These are phyloP conservation scores for Batillaria attramentaria DNA, from an alignment of 1,140 invertebrate genomes.

Conservation along the genomic window DNA sequence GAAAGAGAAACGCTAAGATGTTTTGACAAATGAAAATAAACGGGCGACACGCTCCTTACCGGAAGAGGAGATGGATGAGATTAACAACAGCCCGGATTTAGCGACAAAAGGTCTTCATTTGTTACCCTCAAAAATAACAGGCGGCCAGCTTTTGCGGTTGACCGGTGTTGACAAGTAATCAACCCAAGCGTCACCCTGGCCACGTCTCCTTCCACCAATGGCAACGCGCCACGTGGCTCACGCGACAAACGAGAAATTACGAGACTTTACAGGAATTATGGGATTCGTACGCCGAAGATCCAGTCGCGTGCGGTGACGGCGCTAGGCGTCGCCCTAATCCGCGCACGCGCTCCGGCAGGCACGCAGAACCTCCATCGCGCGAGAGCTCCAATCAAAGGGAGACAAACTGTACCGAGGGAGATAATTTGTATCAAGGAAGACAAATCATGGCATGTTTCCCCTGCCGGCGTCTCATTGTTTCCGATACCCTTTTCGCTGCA, in stretches of 20 bases:
- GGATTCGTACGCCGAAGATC: slow-evolving; percentile 2
- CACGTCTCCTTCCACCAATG: slow-evolving; percentile 20
- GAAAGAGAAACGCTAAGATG: not conserved
- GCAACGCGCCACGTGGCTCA: slow-evolving; percentile 31
- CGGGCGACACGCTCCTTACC: not conserved
- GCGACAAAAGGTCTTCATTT: slow-evolving; percentile 4
- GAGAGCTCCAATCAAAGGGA: slow-evolving; percentile 15
- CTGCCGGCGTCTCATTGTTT: not conserved
- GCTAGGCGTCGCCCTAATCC: slow-evolving; percentile 17
- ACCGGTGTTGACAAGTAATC: slow-evolving; percentile 13
- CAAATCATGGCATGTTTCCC: slow-evolving; percentile 21
- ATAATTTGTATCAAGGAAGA: slow-evolving; percentile 28
- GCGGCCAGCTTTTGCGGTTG: slow-evolving; percentile 17
- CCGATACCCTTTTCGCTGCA: not conserved
- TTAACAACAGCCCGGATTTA: no score
- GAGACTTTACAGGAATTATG: slow-evolving; percentile 23
- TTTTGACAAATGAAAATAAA: not conserved
- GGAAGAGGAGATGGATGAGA: no score
- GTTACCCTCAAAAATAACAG: slow-evolving; percentile 19
- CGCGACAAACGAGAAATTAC: slow-evolving; percentile 26
- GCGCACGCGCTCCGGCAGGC: slow-evolving; percentile 11
- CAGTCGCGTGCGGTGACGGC: slow-evolving; percentile 2
- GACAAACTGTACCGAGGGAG: slow-evolving; percentile 21
- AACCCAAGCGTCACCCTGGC: slow-evolving; percentile 7
- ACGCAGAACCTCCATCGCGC: slow-evolving; percentile 9